Percentiles rank a stretch among this genome's conserved stretches.
Evolutionary conservation across 2,113 vertebrate species (phyloP).

Genomic region (Casuarius casuarius): DNA sequence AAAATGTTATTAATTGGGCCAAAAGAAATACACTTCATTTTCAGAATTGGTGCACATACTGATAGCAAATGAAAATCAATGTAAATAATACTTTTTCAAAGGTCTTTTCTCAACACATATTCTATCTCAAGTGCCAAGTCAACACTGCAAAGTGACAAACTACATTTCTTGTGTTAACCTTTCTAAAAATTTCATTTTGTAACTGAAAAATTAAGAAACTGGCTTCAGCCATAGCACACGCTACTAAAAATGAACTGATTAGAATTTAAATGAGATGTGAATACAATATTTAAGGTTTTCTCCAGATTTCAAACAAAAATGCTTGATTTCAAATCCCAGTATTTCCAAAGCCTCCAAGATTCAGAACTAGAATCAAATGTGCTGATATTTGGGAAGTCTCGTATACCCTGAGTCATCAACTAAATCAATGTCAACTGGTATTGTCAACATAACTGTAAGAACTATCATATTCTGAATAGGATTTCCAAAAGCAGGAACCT

Average conservation of each 20-base stretch:
- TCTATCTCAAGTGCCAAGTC: slow-evolving; percentile 8
- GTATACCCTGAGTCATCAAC: slow-evolving; percentile 9
- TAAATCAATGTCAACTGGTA: not conserved
- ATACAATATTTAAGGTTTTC: slow-evolving; percentile 5
- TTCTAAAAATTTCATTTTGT: slow-evolving; percentile 13
- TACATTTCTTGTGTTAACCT: not conserved
- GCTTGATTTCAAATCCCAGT: slow-evolving; percentile 30
- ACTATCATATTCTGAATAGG: not conserved
- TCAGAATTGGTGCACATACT: slow-evolving; percentile 1
- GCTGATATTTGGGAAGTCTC: not conserved
- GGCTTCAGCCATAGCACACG: not conserved
- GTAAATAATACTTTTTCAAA: slow-evolving; percentile 15
- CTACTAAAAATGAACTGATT: not conserved
- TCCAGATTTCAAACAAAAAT: not conserved
- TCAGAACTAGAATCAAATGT: slow-evolving; percentile 3
- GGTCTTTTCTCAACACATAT: not conserved
- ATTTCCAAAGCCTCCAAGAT: slow-evolving; percentile 18
- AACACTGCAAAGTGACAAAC: slow-evolving; percentile 1
- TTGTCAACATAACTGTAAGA: not conserved
- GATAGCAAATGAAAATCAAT: not conserved
- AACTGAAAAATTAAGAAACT: slow-evolving; percentile 14
- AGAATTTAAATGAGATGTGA: slow-evolving; percentile 34
- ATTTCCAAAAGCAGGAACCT: not conserved
- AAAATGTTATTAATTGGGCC: slow-evolving; percentile 14
- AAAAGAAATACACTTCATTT: slow-evolving; percentile 30